phyloP scores from a whole-genome alignment of 2,888 invertebrate genomes.

The Crocallis elinguaria region DNA sequence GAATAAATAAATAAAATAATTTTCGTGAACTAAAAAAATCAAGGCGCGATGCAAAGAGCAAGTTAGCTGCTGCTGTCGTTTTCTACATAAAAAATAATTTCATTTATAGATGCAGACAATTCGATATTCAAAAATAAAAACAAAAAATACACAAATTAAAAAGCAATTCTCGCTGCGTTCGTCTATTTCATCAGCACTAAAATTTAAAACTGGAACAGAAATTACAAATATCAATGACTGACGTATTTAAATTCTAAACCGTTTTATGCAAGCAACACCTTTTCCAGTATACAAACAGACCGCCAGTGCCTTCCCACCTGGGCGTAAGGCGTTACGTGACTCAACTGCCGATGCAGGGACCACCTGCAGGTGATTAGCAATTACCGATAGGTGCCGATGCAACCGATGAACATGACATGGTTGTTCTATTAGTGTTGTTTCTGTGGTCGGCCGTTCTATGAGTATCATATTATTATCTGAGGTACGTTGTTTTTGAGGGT shows the following conservation, averaged over 20 bases:
- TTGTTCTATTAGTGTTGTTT: constrained; percentile 2
- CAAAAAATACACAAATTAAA: too few species aligned
- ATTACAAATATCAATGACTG: not conserved
- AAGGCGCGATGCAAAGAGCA: too few species aligned
- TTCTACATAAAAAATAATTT: too few species aligned
- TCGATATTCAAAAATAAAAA: too few species aligned
- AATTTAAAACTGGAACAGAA: not conserved
- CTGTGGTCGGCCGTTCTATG: not conserved
- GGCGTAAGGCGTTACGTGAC: constrained; percentile 28
- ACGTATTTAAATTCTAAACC: not conserved
- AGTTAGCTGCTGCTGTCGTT: too few species aligned
- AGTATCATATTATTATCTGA: not conserved
- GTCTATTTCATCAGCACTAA: too few species aligned
- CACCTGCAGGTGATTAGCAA: constrained; percentile 38
- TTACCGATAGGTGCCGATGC: constrained; percentile 21
- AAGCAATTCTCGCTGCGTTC: too few species aligned
- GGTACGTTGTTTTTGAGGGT: not conserved
- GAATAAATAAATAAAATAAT: too few species aligned
- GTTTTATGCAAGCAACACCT: constrained; percentile 23
- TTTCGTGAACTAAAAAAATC: too few species aligned
- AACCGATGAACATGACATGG: constrained; percentile 13
- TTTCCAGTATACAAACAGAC: constrained; percentile 6
- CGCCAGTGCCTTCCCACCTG: constrained; percentile 31
- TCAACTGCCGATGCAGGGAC: constrained; percentile 29
- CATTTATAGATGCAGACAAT: too few species aligned